phyloP scores from a whole-genome alignment of 2,797 vertebrate genomes.

The Falco peregrinus region DNA sequence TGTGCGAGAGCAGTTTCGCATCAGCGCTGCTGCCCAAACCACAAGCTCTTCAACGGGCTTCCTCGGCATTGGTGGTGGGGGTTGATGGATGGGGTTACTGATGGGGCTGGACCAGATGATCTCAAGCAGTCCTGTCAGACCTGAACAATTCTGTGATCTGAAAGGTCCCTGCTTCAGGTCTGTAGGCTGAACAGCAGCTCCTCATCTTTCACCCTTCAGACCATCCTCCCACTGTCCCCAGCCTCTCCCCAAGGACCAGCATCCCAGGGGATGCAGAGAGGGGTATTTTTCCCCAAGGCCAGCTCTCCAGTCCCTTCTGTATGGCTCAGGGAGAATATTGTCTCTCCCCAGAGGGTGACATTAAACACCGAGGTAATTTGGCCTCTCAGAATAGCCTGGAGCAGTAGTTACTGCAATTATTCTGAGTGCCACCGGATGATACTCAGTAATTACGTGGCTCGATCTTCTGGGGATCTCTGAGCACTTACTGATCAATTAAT shows the following conservation, averaged over 20 bases:
- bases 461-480: constrained; percentile 37
- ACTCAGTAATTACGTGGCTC: not conserved
- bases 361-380: not conserved
- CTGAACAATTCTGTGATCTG: not conserved
- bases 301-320: not conserved
- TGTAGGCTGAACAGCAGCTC: not conserved
- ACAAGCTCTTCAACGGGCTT: fast-evolving
- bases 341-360: not conserved
- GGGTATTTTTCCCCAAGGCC: not conserved
- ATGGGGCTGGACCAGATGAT: not conserved
- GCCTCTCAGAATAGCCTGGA: not conserved
- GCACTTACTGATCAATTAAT: constrained; percentile 54
- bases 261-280: not conserved
- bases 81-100: not conserved
- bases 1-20: fast-evolving
- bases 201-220: fast-evolving
- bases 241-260: not conserved
- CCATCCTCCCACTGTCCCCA: fast-evolving
- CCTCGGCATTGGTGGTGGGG: not conserved
- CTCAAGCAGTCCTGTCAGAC: not conserved
- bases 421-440: constrained; percentile 11
- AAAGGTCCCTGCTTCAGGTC: fast-evolving
- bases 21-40: not conserved
- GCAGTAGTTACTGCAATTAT: constrained; percentile 7
- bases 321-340: fast-evolving